Conservation (phyloP, 1,140 invertebrate species). For the Drosophila trapezifrons region DNA sequence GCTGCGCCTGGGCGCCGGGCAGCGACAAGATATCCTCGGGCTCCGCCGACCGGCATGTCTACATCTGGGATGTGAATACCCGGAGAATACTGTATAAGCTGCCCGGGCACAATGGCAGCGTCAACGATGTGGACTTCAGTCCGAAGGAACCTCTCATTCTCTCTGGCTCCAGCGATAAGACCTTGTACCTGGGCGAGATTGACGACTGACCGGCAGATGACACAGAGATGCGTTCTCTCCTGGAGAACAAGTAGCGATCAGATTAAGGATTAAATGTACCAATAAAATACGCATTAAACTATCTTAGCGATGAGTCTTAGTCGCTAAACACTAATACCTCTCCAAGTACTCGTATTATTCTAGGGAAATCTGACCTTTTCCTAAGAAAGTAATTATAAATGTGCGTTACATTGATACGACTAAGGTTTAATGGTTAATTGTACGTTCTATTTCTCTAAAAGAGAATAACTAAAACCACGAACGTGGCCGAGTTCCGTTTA, state of each 20-base stretch:
- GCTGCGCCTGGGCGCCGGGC: conserved; percentile 95
- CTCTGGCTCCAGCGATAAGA: conserved; percentile 98
- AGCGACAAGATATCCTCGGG: conserved; percentile 94
- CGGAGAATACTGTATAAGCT: conserved; percentile 97
- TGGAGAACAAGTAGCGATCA: neutral
- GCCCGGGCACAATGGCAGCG: conserved; percentile 98
- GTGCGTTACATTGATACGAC: no score
- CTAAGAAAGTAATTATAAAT: no score
- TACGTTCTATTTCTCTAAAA: no score
- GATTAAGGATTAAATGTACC: conserved; percentile 6
- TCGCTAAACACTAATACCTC: neutral
- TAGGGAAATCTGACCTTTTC: neutral
- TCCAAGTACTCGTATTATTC: no score
- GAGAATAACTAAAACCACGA: neutral
- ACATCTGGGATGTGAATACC: conserved; percentile 98
- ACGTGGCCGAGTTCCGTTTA: neutral
- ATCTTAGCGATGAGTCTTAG: neutral
- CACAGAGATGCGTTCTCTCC: conserved; percentile 10
- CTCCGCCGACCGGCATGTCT: conserved; percentile 97
- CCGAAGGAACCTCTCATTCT: conserved; percentile 96
- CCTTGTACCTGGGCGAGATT: conserved; percentile 97
- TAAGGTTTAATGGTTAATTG: no score
- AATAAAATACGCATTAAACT: neutral
- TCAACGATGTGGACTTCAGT: conserved; percentile 99
- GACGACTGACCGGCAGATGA: conserved; percentile 88